Evolutionary conservation across 2,113 vertebrate species (phyloP).

Genomic region (Procavia capensis): DNA sequence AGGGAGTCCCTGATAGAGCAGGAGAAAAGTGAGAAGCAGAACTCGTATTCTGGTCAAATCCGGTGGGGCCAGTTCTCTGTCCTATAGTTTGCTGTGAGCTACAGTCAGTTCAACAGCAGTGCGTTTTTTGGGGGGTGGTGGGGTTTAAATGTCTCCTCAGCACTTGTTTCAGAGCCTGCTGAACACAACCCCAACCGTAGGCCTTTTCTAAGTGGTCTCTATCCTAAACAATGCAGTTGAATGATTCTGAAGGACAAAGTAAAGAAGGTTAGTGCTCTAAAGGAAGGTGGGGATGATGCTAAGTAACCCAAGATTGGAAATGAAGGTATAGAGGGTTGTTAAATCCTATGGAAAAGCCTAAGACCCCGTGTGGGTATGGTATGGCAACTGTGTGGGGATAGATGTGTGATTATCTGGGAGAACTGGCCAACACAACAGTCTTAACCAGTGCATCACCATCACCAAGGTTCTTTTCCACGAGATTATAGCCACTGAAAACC

Average conservation of each 20-base stretch:
- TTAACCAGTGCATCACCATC: too few relatives aligned
- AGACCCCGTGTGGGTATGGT: background rate
- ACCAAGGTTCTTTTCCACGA: too few relatives aligned
- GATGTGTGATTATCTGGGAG: background rate
- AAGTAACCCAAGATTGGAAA: background rate
- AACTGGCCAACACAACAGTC: background rate
- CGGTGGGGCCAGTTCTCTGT: too few relatives aligned
- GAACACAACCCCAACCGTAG: background rate
- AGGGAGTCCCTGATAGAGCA: too few relatives aligned
- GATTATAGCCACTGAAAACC: too few relatives aligned
- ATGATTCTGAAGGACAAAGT: background rate
- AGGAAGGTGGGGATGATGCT: background rate
- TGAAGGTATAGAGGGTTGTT: background rate
- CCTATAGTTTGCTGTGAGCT: too few relatives aligned
- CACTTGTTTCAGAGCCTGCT: background rate
- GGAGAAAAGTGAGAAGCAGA: too few relatives aligned
- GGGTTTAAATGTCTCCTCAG: background rate
- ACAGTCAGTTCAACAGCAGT: too few relatives aligned
- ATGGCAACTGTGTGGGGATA: too few relatives aligned
- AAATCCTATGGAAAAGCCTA: background rate
- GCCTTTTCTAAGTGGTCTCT: background rate
- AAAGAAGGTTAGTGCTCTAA: background rate
- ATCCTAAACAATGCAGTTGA: background rate
- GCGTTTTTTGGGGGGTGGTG: too few relatives aligned
- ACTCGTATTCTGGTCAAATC: too few relatives aligned